A percentile compares a stretch with the other conserved stretches of the same genome.
phyloP scores from a whole-genome alignment of 2,113 vertebrate species.

The Lichenostomus cassidix region DNA sequence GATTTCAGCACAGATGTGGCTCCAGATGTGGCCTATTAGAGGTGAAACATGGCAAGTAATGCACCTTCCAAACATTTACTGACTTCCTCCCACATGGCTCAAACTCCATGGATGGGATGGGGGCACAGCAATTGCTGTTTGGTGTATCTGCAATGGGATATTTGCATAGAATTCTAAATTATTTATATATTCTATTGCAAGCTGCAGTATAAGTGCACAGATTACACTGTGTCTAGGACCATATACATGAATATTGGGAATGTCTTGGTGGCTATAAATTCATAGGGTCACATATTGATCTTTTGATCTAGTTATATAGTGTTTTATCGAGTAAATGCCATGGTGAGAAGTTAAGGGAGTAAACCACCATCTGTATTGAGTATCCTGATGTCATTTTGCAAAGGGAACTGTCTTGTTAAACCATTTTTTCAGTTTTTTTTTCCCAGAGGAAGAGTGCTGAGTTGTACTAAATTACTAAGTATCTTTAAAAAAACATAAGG shows the following conservation, averaged over 20 bases:
- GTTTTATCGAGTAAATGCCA: neutral
- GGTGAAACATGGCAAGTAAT: fast-evolving
- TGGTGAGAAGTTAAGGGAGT: neutral
- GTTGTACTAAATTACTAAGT: neutral
- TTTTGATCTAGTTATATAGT: neutral
- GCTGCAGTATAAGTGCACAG: neutral
- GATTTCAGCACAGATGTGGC: neutral
- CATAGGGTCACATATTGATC: neutral
- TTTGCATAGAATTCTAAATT: neutral
- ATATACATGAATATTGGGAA: neutral
- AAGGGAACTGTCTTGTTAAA: neutral
- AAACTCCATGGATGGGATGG: fast-evolving
- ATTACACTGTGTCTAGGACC: neutral
- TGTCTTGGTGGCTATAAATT: neutral
- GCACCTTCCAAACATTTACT: neutral
- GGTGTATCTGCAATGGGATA: fast-evolving
- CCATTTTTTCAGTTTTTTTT: neutral
- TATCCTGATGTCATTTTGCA: neutral
- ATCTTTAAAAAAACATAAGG: neutral
- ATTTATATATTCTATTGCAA: neutral
- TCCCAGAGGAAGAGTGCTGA: neutral
- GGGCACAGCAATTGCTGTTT: neutral
- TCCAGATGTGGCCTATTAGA: neutral
- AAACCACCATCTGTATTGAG: neutral
- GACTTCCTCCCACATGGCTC: fast-evolving